Conservation (phyloP, 1,140 invertebrate species). For the Ostrea edulis region DNA sequence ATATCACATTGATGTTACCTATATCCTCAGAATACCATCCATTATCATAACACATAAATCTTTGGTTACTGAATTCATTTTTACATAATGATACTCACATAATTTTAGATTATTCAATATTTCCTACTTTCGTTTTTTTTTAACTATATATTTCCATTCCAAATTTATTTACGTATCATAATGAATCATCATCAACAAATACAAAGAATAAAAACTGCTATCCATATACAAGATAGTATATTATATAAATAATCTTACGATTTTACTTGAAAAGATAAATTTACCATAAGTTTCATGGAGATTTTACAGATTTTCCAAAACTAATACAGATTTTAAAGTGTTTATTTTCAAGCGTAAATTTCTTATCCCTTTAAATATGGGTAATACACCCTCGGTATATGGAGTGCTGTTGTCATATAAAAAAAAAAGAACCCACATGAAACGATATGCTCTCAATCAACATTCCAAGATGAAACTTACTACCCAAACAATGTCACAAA, state of each 20-base stretch:
- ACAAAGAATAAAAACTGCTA: not conserved
- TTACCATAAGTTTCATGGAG: not conserved
- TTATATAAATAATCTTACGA: not conserved
- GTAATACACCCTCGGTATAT: not conserved
- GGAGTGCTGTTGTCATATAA: slow-evolving; percentile 30
- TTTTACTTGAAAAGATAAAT: not conserved
- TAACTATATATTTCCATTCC: not conserved
- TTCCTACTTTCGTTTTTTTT: not conserved
- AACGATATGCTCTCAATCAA: not conserved
- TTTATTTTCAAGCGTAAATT: not conserved
- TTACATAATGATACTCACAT: not conserved
- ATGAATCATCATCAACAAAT: not conserved
- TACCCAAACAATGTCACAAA: not conserved
- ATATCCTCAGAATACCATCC: slow-evolving; percentile 1
- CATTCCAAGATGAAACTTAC: not conserved
- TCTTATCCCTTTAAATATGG: not conserved
- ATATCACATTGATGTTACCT: not conserved
- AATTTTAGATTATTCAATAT: not conserved
- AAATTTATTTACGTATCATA: not conserved
- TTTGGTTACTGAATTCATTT: not conserved
- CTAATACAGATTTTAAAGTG: not conserved
- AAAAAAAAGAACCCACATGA: slow-evolving; percentile 16
- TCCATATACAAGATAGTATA: not conserved
- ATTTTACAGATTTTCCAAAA: not conserved
- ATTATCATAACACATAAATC: not conserved